These are phyloP conservation scores for Morinoia aosen DNA, from an alignment of 2,888 invertebrate species.

Conservation along the genomic window DNA sequence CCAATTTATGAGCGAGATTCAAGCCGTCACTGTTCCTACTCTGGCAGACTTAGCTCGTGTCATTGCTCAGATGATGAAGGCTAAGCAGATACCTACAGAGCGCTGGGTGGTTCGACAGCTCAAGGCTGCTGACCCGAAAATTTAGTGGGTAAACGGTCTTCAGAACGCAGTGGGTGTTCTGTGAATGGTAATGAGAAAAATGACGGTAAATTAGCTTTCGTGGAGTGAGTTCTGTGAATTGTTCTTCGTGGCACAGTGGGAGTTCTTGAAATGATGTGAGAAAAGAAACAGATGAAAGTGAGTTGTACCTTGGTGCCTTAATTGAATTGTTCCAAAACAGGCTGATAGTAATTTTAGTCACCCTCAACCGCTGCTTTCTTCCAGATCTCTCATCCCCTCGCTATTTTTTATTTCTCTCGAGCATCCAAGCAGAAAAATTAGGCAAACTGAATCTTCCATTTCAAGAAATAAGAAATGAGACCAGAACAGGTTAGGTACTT, in stretches of 20 bases:
- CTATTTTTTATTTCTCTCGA: neutral
- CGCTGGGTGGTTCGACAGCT: neutral
- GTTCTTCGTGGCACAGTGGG: neutral
- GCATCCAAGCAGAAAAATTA: neutral
- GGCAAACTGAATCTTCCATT: neutral
- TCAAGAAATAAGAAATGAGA: no score
- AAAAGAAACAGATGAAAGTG: neutral
- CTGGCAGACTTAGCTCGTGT: neutral
- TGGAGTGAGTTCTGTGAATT: neutral
- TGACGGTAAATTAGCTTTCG: neutral
- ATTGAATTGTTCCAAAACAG: neutral
- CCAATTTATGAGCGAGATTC: constrained; percentile 34
- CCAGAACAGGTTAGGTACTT: no score
- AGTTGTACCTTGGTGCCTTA: neutral
- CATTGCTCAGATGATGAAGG: constrained; percentile 34
- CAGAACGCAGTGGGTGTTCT: neutral
- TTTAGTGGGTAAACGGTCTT: neutral
- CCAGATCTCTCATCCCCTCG: neutral
- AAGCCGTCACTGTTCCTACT: constrained; percentile 40
- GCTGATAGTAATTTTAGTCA: neutral
- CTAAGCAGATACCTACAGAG: constrained; percentile 17
- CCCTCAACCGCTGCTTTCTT: neutral
- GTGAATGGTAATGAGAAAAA: neutral
- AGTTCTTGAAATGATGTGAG: neutral
- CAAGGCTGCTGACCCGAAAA: neutral